Evolutionary conservation across 2,113 vertebrate genomes (phyloP).

Genomic region (Morone chrysops): DNA sequence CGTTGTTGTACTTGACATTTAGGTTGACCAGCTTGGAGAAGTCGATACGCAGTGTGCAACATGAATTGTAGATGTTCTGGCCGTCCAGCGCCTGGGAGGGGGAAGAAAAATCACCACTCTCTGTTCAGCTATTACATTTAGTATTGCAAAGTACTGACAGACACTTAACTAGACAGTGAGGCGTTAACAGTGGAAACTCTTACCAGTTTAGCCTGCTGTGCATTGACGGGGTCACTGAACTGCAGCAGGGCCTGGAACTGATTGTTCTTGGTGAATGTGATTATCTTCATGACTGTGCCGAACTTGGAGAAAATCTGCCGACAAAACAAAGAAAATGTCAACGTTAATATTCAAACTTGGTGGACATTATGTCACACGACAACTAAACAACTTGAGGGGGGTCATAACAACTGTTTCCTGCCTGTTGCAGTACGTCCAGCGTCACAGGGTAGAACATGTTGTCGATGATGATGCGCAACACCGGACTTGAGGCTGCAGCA

Average conservation of each 20-base stretch:
- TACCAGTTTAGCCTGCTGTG: conserved; percentile 97
- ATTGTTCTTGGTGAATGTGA: conserved; percentile 99
- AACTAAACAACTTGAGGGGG: not conserved
- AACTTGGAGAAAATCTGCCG: conserved; percentile 97
- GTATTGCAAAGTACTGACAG: not conserved
- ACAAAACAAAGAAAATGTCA: conserved; percentile 52
- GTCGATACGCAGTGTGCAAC: conserved; percentile 97
- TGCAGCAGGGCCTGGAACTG: conserved; percentile 98
- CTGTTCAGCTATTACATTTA: not conserved
- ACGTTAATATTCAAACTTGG: not conserved
- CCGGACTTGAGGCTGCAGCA: conserved; percentile 92
- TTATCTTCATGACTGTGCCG: conserved; percentile 99
- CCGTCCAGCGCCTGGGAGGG: conserved; percentile 91
- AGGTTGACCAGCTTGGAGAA: conserved; percentile 99
- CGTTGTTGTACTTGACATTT: conserved; percentile 99
- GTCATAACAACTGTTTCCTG: conserved; percentile 43
- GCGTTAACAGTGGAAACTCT: conserved; percentile 53
- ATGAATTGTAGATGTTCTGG: conserved; percentile 99
- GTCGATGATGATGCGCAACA: conserved; percentile 98
- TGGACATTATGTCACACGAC: not conserved
- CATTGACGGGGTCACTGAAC: conserved; percentile 93
- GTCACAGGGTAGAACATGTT: conserved; percentile 99
- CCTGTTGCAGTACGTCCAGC: conserved; percentile 98
- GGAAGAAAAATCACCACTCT: not conserved
- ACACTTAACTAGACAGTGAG: not conserved